phyloP scores from a whole-genome alignment of 2,888 invertebrate species.

The Parapristionchus giblindavisi region DNA sequence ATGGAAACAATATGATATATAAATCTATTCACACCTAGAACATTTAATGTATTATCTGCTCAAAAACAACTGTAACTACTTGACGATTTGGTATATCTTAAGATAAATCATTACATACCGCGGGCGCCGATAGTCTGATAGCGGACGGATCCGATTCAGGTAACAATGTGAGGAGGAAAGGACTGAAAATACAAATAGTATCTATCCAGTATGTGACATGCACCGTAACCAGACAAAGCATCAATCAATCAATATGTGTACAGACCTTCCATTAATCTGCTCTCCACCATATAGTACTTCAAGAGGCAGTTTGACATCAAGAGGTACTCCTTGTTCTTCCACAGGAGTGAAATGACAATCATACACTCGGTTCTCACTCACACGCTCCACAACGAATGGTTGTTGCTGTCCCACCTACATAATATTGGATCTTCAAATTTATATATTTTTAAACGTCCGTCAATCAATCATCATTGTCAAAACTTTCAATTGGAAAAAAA shows the following conservation, averaged over 20 bases:
- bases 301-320: background rate
- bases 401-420: conserved; percentile 29
- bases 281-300: conserved; percentile 41
- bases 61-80: background rate
- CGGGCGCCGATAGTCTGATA: conserved; percentile 19
- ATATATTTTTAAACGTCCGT: background rate
- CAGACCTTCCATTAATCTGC: conserved; percentile 43
- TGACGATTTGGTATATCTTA: background rate
- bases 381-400: conserved; percentile 38
- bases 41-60: too few species aligned
- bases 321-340: conserved; percentile 41
- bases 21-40: too few species aligned
- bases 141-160: conserved; percentile 43
- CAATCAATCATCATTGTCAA: background rate
- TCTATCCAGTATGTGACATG: background rate
- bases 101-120: too few species aligned
- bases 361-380: conserved; percentile 43
- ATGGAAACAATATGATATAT: too few species aligned
- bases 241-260: background rate
- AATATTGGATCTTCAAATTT: background rate
- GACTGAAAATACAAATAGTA: conserved; percentile 19
- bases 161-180: conserved; percentile 37
- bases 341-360: conserved; percentile 44
- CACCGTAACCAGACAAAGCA: background rate
- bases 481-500: too few species aligned